Evolutionary conservation across 2,888 invertebrate species (phyloP), one percentile per base, ranked within the genome.

Genomic region (Oxyteleia sp.): DNA sequence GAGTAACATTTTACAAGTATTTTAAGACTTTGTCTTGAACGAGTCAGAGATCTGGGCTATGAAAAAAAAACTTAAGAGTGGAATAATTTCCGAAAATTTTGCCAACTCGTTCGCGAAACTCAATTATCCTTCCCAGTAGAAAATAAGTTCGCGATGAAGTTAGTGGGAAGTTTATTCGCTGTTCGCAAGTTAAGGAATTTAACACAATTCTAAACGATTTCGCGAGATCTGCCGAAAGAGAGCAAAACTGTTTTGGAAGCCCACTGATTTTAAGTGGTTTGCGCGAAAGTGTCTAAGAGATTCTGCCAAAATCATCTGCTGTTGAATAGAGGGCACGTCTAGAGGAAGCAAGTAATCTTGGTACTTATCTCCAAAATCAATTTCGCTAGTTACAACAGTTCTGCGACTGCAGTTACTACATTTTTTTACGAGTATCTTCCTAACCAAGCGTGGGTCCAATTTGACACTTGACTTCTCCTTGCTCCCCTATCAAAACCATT

Each of bases 101-200:
- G 15, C 41, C n/a, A 49, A 63, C 51, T 41, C 49, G 41, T 41
- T 41, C 13, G 26, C 15, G 51, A 51, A 51, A 66, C 66, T 66
- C 38, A 66, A 66, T 66, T 66, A 66, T 51, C 51, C 10, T 51
- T 32, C 7, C 38, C 35, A 16, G 23, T 26, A 20, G 51, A 51
- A 66, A 51, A 51, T 66, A 66, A 47, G 47, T 64, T 64, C 13
- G 49, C 63, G 63, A n/a, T 20, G 16, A 66, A 66, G 66, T 66
- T 66, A 26, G 35, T 20, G 15, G 38, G 26, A 66, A 66, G 38
- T 66, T 64, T 51, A 64, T 51, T 35, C 49, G 47, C 47, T 29
- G 29, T 64, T 51, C 32, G 20, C 41, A 15, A 64, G 38, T 35
- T 35, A 49, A 23, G 35, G 35, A 51, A 64, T 64, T 23, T 38